Conservation (phyloP, 2,888 invertebrate genomes). For the Rhodophaea formosa region DNA sequence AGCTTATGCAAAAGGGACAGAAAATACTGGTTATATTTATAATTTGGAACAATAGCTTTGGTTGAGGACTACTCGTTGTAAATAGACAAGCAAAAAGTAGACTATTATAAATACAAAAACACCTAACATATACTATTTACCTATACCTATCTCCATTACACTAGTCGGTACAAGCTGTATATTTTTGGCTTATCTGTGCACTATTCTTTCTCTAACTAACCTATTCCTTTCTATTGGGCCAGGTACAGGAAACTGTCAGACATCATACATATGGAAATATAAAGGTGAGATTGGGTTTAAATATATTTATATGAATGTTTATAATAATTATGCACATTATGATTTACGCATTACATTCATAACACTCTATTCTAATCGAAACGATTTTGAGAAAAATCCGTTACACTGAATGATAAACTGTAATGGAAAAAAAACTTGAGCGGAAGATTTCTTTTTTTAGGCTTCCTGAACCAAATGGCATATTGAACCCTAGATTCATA, state of each 20-base stretch:
- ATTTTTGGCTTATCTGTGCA: conserved; percentile 36
- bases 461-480: no score
- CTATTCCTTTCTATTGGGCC: conserved; percentile 79
- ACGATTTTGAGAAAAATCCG: no score
- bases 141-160: neutral
- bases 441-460: no score
- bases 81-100: neutral
- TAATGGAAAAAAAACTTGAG: no score
- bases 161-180: conserved; percentile 18
- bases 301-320: neutral
- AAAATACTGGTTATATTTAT: no score
- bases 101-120: neutral
- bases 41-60: neutral
- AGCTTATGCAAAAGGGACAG: no score
- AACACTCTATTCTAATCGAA: no score
- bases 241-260: conserved; percentile 86
- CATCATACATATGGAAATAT: conserved; percentile 86
- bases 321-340: neutral
- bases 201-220: conserved; percentile 70
- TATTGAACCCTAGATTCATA: no score
- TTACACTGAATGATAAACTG: no score
- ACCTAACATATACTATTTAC: neutral
- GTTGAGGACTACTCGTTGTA: conserved; percentile 7
- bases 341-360: no score
- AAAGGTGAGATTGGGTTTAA: conserved; percentile 81